phyloP scores from a whole-genome alignment of 2,888 invertebrate species.

The Flexamia atlantica region DNA sequence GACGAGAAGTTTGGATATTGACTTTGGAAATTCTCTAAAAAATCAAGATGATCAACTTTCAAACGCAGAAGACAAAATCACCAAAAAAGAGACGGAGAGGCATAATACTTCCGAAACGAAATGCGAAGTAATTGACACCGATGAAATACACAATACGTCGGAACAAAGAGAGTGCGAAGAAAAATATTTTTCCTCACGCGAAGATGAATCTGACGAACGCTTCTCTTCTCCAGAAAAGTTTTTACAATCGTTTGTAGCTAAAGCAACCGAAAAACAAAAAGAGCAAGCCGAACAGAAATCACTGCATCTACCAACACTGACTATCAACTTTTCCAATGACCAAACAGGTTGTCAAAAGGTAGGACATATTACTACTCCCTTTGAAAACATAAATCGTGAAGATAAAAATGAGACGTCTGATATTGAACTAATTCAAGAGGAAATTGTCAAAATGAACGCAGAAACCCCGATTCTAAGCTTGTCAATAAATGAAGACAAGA shows the following conservation, averaged over 20 bases:
- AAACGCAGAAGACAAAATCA: neutral
- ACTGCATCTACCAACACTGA: neutral
- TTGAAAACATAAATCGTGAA: neutral
- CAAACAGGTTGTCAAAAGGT: neutral
- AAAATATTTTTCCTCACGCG: neutral
- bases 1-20: constrained; percentile 68
- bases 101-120: neutral
- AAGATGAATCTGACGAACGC: constrained; percentile 13
- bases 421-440: neutral
- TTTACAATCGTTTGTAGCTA: constrained; percentile 13
- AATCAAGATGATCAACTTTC: neutral
- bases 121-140: neutral
- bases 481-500: neutral
- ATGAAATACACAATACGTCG: neutral
- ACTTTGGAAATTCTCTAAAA: constrained; percentile 64
- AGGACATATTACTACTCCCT: neutral
- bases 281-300: neutral
- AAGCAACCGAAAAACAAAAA: constrained; percentile 23
- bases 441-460: too few relatives aligned
- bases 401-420: neutral
- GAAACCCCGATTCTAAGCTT: neutral
- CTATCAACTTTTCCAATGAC: neutral
- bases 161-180: constrained; percentile 9
- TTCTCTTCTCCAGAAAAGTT: constrained; percentile 33
- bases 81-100: neutral